These are phyloP conservation scores for Notothenia rossii DNA, from an alignment of 2,113 vertebrate species.

Conservation along the genomic window DNA sequence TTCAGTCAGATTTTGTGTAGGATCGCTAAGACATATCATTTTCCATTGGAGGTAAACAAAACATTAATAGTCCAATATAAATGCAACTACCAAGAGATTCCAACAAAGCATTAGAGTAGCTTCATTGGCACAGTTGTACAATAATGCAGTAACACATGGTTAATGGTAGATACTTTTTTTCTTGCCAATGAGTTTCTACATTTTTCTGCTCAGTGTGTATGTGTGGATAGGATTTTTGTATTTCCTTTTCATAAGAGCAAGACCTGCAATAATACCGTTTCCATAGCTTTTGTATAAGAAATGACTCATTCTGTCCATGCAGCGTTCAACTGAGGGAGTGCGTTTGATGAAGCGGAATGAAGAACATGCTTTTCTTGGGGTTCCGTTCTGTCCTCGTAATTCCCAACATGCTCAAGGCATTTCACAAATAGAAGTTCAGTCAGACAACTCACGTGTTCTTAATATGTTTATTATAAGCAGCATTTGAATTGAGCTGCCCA, in stretches of 20 bases:
- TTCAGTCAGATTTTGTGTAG: background rate
- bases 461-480: too few species aligned
- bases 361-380: background rate
- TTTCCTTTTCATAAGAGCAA: background rate
- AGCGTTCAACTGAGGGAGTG: constrained; percentile 4
- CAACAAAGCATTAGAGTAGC: background rate
- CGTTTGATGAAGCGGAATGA: background rate
- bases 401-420: background rate
- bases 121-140: background rate
- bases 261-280: constrained; percentile 1
- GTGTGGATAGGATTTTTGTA: background rate
- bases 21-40: background rate
- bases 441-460: too few species aligned
- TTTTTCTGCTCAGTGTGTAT: background rate
- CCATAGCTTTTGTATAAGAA: background rate
- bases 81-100: background rate
- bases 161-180: too few species aligned
- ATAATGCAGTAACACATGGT: background rate
- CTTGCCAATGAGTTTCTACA: too few species aligned
- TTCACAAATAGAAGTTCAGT: background rate
- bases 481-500: too few species aligned
- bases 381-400: background rate
- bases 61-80: constrained; percentile 9
- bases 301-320: constrained; percentile 29
- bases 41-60: constrained; percentile 16